A percentile compares a stretch with the other conserved stretches of the same genome.
Conservation (phyloP, 2,888 invertebrate genomes). For the Crepidodera aurea region DNA sequence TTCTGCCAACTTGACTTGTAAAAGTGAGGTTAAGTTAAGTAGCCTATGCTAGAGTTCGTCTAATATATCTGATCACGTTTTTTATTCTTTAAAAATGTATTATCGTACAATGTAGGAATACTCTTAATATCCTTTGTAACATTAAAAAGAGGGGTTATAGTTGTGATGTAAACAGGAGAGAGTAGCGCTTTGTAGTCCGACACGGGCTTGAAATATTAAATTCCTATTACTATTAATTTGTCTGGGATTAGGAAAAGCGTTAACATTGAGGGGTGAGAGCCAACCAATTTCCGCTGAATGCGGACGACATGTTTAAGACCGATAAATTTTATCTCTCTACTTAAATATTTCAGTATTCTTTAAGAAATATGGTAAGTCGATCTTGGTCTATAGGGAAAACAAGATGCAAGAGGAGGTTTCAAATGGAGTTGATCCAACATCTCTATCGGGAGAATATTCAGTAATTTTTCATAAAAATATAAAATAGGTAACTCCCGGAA, state of each 20-base stretch:
- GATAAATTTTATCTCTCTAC: constrained; percentile 5
- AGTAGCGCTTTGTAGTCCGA: not conserved
- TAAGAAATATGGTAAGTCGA: constrained; percentile 6
- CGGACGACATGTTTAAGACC: constrained; percentile 25
- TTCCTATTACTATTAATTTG: constrained; percentile 41
- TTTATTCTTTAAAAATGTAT: too few relatives aligned
- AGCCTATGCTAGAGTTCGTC: too few relatives aligned
- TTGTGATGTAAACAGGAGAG: too few relatives aligned
- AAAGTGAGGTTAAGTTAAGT: too few relatives aligned
- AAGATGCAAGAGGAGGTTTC: not conserved
- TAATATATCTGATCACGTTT: too few relatives aligned
- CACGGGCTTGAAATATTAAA: constrained; percentile 36
- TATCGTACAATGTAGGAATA: constrained; percentile 24
- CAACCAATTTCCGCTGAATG: constrained; percentile 30
- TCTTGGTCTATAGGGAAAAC: not conserved
- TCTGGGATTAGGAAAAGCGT: constrained; percentile 35
- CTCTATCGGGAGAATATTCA: too few relatives aligned
- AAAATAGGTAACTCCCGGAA: too few relatives aligned
- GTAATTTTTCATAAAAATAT: too few relatives aligned
- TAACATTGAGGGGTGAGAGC: constrained; percentile 36
- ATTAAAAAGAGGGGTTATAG: constrained; percentile 20
- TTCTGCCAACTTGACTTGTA: too few relatives aligned
- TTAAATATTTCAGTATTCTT: constrained; percentile 17
- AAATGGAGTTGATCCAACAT: not conserved
- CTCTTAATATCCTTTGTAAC: constrained; percentile 26